phyloP scores from a whole-genome alignment of 2,113 vertebrate species.

The Tenrec ecaudatus region DNA sequence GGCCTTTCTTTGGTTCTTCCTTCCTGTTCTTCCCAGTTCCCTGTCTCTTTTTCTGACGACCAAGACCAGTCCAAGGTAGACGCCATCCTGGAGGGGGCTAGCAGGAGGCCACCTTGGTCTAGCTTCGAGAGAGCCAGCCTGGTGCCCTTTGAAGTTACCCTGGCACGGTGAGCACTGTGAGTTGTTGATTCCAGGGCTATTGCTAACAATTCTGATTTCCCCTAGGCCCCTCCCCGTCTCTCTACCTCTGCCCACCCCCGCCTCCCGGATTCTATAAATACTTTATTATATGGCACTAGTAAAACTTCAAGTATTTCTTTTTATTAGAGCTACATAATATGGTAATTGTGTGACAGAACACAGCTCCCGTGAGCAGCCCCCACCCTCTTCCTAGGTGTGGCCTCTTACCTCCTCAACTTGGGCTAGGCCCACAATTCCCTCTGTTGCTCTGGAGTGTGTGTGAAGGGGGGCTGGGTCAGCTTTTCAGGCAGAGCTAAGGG shows the following conservation, averaged over 20 bases:
- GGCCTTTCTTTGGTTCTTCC: neutral
- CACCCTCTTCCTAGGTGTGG: constrained; percentile 86
- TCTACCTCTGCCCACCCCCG: constrained; percentile 47
- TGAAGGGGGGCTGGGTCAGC: constrained; percentile 61
- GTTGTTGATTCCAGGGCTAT: constrained; percentile 23
- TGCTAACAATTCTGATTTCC: constrained; percentile 72
- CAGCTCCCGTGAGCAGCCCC: constrained; percentile 81
- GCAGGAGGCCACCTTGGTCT: neutral
- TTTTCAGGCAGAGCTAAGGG: constrained; percentile 55
- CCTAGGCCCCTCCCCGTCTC: neutral
- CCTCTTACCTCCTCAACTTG: constrained; percentile 71
- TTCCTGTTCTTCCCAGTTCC: neutral
- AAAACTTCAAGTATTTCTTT: constrained; percentile 90
- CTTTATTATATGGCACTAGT: constrained; percentile 91
- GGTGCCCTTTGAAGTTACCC: neutral
- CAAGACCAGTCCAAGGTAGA: constrained; percentile 38
- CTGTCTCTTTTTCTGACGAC: constrained; percentile 30
- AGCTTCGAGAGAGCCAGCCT: neutral
- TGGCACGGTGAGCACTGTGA: neutral
- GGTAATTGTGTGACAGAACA: constrained; percentile 88
- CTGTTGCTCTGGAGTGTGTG: constrained; percentile 40
- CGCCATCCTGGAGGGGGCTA: neutral
- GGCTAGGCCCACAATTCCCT: constrained; percentile 64
- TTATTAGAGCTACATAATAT: constrained; percentile 89
- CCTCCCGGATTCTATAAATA: constrained; percentile 89